Conservation (phyloP, 2,888 invertebrate species). For the Blomia tropicalis region DNA sequence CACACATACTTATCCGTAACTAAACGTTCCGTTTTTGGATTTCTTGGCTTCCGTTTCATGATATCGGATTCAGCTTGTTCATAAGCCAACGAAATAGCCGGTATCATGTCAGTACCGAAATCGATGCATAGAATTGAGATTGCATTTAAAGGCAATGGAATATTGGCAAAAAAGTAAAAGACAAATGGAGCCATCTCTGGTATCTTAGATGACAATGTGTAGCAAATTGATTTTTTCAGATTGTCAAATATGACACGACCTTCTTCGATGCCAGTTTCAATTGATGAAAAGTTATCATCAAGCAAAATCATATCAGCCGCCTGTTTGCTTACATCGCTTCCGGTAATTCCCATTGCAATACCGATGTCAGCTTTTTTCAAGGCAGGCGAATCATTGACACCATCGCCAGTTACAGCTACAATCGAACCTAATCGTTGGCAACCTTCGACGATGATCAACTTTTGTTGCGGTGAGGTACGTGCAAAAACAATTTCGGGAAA, state of each 20-base stretch:
- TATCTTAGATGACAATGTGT: conserved; percentile 37
- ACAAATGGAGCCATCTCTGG: conserved; percentile 36
- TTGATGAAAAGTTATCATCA: conserved; percentile 40
- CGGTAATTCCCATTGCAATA: conserved; percentile 31
- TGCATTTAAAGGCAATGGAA: conserved; percentile 37
- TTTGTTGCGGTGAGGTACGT: conserved; percentile 39
- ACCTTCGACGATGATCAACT: conserved; percentile 33
- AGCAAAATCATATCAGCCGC: conserved; percentile 40
- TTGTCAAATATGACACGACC: conserved; percentile 31
- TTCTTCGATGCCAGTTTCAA: conserved; percentile 40
- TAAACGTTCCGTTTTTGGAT: conserved; percentile 37
- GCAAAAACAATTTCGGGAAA: conserved; percentile 36
- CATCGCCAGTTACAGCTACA: conserved; percentile 33
- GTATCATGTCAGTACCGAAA: conserved; percentile 38
- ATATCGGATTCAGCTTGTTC: conserved; percentile 38
- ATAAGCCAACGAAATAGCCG: conserved; percentile 37
- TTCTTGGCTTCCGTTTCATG: conserved; percentile 44
- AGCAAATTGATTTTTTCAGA: conserved; percentile 34
- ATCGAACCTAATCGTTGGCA: conserved; percentile 31
- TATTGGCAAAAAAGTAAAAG: conserved; percentile 35
- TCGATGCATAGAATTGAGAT: conserved; percentile 38
- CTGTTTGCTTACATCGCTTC: conserved; percentile 35
- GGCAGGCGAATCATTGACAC: conserved; percentile 32
- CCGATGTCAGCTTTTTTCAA: conserved; percentile 32
- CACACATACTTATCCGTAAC: conserved; percentile 41